A percentile compares a stretch with the other conserved stretches of the same genome.
Conservation (phyloP, 2,113 vertebrate genomes). For the Felis chaus region DNA sequence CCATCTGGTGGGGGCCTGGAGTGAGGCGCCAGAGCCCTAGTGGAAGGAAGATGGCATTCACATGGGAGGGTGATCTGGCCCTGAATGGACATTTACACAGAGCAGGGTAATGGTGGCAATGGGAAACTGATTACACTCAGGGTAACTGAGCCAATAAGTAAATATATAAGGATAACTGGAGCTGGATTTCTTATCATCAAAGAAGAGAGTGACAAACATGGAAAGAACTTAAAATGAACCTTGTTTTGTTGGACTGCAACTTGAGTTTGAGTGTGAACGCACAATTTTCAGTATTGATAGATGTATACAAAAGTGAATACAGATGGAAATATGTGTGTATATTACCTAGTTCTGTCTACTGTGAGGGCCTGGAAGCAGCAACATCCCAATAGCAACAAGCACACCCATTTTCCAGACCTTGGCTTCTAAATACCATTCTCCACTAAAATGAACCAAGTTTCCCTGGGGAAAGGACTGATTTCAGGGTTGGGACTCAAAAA, state of each 20-base stretch:
- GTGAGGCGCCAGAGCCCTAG: not conserved
- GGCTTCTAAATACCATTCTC: not conserved
- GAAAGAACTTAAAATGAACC: not conserved
- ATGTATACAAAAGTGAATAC: not conserved
- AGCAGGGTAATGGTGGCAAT: not conserved
- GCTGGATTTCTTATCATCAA: not conserved
- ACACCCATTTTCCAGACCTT: not conserved
- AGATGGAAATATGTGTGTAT: not conserved
- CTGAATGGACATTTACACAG: not conserved
- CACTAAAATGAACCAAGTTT: not conserved
- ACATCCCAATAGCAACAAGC: accelerated
- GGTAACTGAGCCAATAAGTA: not conserved
- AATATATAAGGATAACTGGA: not conserved
- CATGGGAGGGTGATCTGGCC: not conserved
- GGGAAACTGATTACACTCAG: not conserved
- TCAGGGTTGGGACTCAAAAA: not conserved
- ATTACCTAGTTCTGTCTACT: not conserved
- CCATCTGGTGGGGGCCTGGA: not conserved
- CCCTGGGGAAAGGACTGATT: not conserved
- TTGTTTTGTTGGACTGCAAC: not conserved
- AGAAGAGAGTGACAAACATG: not conserved
- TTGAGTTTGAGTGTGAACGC: not conserved
- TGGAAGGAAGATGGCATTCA: not conserved
- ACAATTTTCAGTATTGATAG: not conserved
- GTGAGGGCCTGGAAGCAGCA: not conserved